Evolutionary conservation across 2,888 invertebrate genomes (phyloP).

Genomic region (Cheilosia urbana): DNA sequence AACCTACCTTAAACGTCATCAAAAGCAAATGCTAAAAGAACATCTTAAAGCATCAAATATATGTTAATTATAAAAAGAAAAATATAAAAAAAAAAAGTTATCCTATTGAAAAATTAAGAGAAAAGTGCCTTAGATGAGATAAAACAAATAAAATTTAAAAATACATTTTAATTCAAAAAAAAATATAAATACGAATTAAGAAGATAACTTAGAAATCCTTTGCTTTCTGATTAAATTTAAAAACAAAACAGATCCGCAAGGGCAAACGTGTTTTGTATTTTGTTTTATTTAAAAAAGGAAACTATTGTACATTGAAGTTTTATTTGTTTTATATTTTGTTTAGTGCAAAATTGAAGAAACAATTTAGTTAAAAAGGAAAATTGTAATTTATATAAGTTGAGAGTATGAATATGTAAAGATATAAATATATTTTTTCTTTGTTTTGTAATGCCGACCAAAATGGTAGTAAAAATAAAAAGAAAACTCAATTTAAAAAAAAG

Average conservation of each 20-base stretch:
- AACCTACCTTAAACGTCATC: conserved; percentile 37
- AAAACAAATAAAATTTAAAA: conserved; percentile 46
- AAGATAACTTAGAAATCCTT: conserved; percentile 47
- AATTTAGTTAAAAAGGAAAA: conserved; percentile 5
- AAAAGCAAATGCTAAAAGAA: conserved; percentile 34
- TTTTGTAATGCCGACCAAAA: conserved; percentile 73
- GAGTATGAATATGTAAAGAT: conserved; percentile 43
- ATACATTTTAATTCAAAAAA: conserved; percentile 29
- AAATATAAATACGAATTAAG: conserved; percentile 49
- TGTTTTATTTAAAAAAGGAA: conserved; percentile 17
- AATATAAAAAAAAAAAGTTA: conserved; percentile 48
- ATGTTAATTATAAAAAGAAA: conserved; percentile 53
- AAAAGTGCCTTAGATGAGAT: conserved; percentile 75
- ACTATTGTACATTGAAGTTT: conserved; percentile 24
- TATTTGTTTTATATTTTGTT: conserved; percentile 18
- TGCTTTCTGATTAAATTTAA: conserved; percentile 51
- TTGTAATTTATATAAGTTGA: conserved; percentile 53
- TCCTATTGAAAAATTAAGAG: conserved; percentile 73
- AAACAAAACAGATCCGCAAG: conserved; percentile 16
- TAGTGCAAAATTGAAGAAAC: conserved; percentile 28
- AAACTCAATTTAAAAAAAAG: conserved; percentile 43
- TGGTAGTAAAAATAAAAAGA: conserved; percentile 66
- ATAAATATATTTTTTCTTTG: conserved; percentile 57
- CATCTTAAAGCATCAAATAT: conserved; percentile 50
- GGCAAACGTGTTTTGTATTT: conserved; percentile 43